Evolutionary conservation across 1,140 invertebrate genomes (phyloP).

Genomic region (Melitaea cinxia): DNA sequence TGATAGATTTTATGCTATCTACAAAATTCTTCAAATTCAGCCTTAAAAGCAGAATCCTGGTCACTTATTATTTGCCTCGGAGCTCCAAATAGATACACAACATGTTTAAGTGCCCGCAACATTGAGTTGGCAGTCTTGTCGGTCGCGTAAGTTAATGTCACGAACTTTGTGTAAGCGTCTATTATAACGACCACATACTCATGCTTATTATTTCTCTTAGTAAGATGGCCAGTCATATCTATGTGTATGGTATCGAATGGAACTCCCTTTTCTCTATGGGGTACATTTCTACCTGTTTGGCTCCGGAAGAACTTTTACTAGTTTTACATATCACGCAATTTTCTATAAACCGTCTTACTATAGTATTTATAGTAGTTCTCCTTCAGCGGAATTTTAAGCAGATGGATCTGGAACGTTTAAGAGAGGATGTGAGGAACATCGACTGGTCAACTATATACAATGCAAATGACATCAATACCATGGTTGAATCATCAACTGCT

Average conservation of each 20-base stretch:
- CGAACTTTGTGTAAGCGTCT: slow-evolving; percentile 31
- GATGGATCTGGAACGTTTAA: too few relatives aligned
- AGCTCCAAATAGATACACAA: slow-evolving; percentile 24
- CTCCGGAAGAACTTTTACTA: too few relatives aligned
- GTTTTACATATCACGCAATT: too few relatives aligned
- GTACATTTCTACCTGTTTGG: slow-evolving; percentile 7
- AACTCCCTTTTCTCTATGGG: slow-evolving; percentile 17
- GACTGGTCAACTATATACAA: too few relatives aligned
- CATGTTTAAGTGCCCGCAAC: slow-evolving; percentile 22
- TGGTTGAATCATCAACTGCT: too few relatives aligned
- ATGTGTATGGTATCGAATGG: neutral
- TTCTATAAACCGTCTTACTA: too few relatives aligned
- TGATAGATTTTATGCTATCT: slow-evolving; percentile 4
- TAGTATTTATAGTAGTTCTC: too few relatives aligned
- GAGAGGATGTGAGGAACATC: too few relatives aligned
- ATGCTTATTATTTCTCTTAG: slow-evolving; percentile 8
- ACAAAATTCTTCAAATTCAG: slow-evolving; percentile 18
- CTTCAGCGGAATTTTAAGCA: too few relatives aligned
- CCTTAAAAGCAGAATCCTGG: slow-evolving; percentile 20
- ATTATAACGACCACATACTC: slow-evolving; percentile 26
- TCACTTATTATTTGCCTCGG: slow-evolving; percentile 29
- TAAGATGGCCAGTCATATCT: slow-evolving; percentile 18
- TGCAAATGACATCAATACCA: too few relatives aligned
- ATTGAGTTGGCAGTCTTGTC: slow-evolving; percentile 16
- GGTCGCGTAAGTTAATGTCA: slow-evolving; percentile 12